Percentiles rank a stretch among this genome's conserved stretches.
These are phyloP conservation scores for Drosophila albomicans DNA, from an alignment of 1,140 invertebrate species.

Conservation along the genomic window DNA sequence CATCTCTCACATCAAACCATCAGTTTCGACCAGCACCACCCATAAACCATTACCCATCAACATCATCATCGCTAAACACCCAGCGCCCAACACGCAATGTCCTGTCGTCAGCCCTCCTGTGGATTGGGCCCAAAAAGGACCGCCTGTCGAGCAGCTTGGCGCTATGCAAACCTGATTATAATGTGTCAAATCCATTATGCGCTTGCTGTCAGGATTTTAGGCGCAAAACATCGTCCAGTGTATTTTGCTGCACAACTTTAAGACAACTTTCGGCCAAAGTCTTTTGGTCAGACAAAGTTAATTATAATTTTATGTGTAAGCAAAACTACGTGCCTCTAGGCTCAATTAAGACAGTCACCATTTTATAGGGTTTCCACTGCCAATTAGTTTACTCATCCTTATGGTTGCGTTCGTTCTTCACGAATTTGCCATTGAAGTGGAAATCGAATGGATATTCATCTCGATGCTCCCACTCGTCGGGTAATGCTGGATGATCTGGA, in stretches of 20 bases:
- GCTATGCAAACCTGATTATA: slow-evolving; percentile 82
- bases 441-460: slow-evolving; percentile 58
- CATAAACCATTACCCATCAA: not conserved
- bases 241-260: slow-evolving; percentile 51
- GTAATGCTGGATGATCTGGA: slow-evolving; percentile 44
- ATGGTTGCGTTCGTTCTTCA: slow-evolving; percentile 41
- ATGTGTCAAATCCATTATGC: slow-evolving; percentile 84
- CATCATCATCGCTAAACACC: slow-evolving; percentile 12
- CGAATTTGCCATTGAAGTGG: slow-evolving; percentile 42
- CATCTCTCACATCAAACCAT: not conserved
- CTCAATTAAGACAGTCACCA: slow-evolving; percentile 58
- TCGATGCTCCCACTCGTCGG: slow-evolving; percentile 31
- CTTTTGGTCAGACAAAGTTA: slow-evolving; percentile 61
- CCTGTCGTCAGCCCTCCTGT: slow-evolving; percentile 22
- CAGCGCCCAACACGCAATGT: not conserved
- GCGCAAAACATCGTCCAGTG: slow-evolving; percentile 40
- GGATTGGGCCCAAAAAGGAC: slow-evolving; percentile 17
- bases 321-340: slow-evolving; percentile 45
- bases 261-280: slow-evolving; percentile 47
- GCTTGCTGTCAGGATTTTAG: slow-evolving; percentile 76
- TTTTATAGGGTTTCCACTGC: not conserved
- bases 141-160: slow-evolving; percentile 29
- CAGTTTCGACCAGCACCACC: not conserved
- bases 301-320: slow-evolving; percentile 67
- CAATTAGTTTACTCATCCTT: not conserved